Evolutionary conservation across 2,888 invertebrate species (phyloP), one percentile per base, ranked within the genome.

Genomic region (Mesorhabditis belari): DNA sequence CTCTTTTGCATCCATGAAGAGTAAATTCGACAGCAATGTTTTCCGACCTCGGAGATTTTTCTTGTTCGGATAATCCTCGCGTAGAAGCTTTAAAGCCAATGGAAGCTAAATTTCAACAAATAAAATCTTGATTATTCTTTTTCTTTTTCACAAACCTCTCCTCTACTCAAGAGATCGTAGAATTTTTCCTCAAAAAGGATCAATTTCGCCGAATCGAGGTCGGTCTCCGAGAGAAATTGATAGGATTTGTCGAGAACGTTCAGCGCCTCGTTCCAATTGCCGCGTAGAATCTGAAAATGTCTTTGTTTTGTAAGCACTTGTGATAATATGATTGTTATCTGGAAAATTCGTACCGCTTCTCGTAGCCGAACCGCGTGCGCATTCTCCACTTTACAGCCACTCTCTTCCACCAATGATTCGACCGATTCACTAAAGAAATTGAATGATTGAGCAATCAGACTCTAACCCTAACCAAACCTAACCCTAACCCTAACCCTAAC

Each of bases 381-480:
- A 52, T 73, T 70, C 59, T 77, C 77, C 17, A 76, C 68, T 19
- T 69, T 73, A 55, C 73, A 72, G 5, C 77, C 76, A 26, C 70
- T 75, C 58, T 77, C 77, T 56, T 76, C 75, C 17, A 76, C 74
- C 6, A 77, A 62, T 4, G 71, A 61, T 50, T 76, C 75, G 12
- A 72, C 77, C 24, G 75, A 72, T 19, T 70, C 71, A 55, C 77
- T 77, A 52, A 35, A 71, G 59, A 53, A 19, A 25, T n/a, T n/a
- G n/a, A n/a, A n/a, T n/a, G n/a, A n/a, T n/a, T n/a, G n/a, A n/a
- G n/a, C n/a, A n/a, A n/a, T n/a, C n/a, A n/a, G n/a, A n/a, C n/a
- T n/a, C n/a, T n/a, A n/a, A n/a, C n/a, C n/a, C n/a, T n/a, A n/a
- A n/a, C n/a, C n/a, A n/a, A n/a, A n/a, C n/a, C n/a, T n/a, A n/a